These are phyloP conservation scores for Percina caprodes DNA, from an alignment of 2,113 vertebrate genomes.

Conservation along the genomic window DNA sequence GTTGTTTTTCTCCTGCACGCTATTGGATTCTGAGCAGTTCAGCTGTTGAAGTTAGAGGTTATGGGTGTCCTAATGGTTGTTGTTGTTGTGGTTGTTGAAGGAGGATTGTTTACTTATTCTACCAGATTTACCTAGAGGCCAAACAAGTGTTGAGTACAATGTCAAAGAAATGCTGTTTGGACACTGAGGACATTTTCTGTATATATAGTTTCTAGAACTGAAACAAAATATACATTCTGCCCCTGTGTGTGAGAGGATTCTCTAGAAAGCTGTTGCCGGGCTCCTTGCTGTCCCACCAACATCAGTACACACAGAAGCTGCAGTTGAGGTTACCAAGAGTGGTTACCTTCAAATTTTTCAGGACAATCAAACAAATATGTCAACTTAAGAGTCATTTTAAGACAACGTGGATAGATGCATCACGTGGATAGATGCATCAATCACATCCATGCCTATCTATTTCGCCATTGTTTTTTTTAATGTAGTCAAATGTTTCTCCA, in stretches of 20 bases:
- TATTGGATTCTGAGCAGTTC: slow-evolving; percentile 27
- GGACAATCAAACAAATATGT: no score
- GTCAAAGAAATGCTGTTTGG: not conserved
- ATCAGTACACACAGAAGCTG: not conserved
- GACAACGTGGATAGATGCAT: not conserved
- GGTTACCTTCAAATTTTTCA: no score
- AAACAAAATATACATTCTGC: no score
- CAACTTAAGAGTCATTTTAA: not conserved
- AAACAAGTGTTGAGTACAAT: not conserved
- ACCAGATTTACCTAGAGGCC: slow-evolving; percentile 20
- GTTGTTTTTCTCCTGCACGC: slow-evolving; percentile 32
- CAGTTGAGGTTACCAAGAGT: not conserved
- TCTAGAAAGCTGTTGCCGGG: no score
- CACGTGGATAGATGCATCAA: not conserved
- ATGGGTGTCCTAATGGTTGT: slow-evolving; percentile 18
- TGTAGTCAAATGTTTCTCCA: not conserved
- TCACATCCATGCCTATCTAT: not conserved
- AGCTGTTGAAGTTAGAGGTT: slow-evolving; percentile 19
- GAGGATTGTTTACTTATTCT: slow-evolving; percentile 30
- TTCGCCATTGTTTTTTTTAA: not conserved
- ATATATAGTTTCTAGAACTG: no score
- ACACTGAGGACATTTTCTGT: not conserved
- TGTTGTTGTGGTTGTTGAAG: not conserved
- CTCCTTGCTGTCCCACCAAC: no score
- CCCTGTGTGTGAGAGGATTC: no score